Evolutionary conservation across 2,113 vertebrate genomes (phyloP).

Genomic region (Sphyrna mokarran): DNA sequence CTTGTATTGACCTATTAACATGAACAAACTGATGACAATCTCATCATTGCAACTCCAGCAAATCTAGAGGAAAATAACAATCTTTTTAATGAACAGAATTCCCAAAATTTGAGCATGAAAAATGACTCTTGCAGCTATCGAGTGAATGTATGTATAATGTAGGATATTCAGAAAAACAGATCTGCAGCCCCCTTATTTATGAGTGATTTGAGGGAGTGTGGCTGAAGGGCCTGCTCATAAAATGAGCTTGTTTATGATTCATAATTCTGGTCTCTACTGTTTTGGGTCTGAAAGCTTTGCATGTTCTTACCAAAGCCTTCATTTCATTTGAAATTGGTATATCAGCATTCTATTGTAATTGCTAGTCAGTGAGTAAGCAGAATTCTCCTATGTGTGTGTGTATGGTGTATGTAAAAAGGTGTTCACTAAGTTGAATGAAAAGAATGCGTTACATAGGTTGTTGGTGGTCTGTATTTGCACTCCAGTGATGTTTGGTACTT

Average conservation of each 20-base stretch:
- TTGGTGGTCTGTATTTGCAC: not conserved
- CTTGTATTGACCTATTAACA: not conserved
- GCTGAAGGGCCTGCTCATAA: not conserved
- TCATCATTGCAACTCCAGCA: not conserved
- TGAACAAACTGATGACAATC: not conserved
- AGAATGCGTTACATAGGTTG: not conserved
- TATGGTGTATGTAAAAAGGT: not conserved
- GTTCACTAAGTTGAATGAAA: not conserved
- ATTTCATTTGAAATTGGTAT: slow-evolving; percentile 1
- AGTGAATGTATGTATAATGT: not conserved
- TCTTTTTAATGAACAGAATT: not conserved
- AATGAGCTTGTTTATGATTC: not conserved
- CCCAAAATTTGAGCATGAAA: not conserved
- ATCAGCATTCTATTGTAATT: not conserved
- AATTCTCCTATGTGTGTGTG: not conserved
- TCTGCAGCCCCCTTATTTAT: not conserved
- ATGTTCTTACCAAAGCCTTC: not conserved
- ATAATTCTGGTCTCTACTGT: not conserved
- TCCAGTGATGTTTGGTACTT: not conserved
- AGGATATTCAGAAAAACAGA: not conserved
- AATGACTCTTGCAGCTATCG: not conserved
- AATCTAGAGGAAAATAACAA: not conserved
- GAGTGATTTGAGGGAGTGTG: not conserved
- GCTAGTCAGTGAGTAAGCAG: not conserved
- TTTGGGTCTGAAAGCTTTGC: not conserved